Conservation (phyloP, 2,113 vertebrate genomes). For the Castor canadensis region DNA sequence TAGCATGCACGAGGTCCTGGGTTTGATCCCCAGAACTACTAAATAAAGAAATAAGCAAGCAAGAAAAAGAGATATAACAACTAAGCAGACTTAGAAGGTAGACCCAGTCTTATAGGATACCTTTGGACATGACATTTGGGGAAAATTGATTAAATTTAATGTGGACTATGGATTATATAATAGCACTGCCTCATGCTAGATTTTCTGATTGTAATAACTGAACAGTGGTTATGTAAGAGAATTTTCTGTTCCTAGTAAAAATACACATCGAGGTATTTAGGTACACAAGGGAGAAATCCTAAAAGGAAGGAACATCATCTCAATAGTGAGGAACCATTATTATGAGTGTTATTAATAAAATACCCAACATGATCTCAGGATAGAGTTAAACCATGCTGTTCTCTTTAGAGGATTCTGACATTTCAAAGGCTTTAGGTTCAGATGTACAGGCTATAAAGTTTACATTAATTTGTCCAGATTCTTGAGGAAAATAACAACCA, state of each 20-base stretch:
- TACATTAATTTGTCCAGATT: background rate
- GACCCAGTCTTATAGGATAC: background rate
- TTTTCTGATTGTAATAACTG: background rate
- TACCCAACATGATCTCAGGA: background rate
- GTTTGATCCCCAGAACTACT: no score
- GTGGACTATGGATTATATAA: background rate
- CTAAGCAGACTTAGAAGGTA: background rate
- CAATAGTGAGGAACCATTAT: background rate
- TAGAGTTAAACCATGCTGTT: background rate
- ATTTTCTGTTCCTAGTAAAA: background rate
- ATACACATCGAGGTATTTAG: background rate
- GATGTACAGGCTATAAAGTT: background rate
- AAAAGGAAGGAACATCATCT: background rate
- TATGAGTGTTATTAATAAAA: conserved; percentile 1
- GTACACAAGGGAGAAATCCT: background rate
- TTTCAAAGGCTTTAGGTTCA: background rate
- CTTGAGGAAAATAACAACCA: background rate
- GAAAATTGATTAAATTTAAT: conserved; percentile 32
- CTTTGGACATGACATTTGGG: background rate
- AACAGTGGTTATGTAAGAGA: background rate
- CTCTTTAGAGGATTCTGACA: background rate
- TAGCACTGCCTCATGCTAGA: background rate
- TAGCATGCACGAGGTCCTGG: no score
- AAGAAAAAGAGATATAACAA: background rate
- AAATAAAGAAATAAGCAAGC: background rate